Conservation (phyloP, 53 echinoderm and acorn worm species). For the Holothuria leucospilota region DNA sequence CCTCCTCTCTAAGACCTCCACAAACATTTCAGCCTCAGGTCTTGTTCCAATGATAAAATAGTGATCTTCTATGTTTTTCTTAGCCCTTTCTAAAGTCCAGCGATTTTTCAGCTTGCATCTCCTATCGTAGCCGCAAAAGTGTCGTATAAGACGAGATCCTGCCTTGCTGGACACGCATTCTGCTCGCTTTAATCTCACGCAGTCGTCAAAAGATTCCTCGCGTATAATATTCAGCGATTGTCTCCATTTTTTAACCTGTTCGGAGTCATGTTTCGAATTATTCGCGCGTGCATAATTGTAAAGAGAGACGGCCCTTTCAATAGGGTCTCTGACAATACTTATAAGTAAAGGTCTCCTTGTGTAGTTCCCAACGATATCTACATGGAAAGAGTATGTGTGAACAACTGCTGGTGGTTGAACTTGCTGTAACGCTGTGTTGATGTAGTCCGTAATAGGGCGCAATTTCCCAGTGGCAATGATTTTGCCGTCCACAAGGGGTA, state of each 20-base stretch:
- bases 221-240: conserved; percentile 7
- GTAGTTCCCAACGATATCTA: not conserved
- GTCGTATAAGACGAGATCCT: conserved; percentile 8
- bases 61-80: conserved; percentile 28
- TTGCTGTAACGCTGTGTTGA: conserved; percentile 7
- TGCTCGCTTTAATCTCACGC: conserved; percentile 16
- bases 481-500: conserved; percentile 18
- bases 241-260: conserved; percentile 35
- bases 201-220: conserved; percentile 20
- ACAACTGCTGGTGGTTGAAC: conserved; percentile 18
- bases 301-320: conserved; percentile 23
- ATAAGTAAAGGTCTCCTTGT: not conserved
- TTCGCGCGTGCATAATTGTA: conserved; percentile 28
- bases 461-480: conserved; percentile 1
- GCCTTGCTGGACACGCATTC: conserved; percentile 24
- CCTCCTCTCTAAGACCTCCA: conserved; percentile 23
- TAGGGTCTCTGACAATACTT: conserved; percentile 21
- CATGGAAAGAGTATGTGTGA: conserved; percentile 28
- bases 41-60: conserved; percentile 19
- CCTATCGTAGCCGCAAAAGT: conserved; percentile 34
- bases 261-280: not conserved
- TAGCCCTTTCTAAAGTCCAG: conserved; percentile 20
- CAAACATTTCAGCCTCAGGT: conserved; percentile 1
- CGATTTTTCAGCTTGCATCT: conserved; percentile 9
- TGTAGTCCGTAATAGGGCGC: not conserved